Conservation (phyloP, 2,888 invertebrate genomes). For the Eupithecia subfuscata region DNA sequence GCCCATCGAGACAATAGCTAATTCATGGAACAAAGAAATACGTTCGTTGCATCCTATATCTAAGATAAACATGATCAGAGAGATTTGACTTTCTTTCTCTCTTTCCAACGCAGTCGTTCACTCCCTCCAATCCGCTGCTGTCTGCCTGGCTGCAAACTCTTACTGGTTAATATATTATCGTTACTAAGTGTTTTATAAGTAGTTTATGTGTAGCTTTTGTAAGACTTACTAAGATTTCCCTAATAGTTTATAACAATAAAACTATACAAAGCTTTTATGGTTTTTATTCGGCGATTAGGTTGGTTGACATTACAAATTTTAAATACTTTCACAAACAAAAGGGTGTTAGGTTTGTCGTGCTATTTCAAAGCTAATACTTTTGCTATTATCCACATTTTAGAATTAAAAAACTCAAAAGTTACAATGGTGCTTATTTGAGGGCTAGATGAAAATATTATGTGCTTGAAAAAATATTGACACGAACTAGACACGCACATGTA, state of each 20-base stretch:
- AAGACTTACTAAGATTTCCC: constrained; percentile 16
- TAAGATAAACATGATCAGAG: too few relatives aligned
- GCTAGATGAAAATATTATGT: background rate
- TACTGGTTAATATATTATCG: background rate
- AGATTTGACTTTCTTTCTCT: background rate
- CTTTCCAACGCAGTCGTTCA: background rate
- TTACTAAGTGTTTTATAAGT: constrained; percentile 12
- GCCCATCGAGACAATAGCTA: too few relatives aligned
- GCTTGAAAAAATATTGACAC: background rate
- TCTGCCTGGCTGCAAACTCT: constrained; percentile 23
- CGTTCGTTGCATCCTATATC: too few relatives aligned
- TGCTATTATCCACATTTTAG: background rate
- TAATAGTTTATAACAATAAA: constrained; percentile 33
- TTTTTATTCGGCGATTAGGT: constrained; percentile 38
- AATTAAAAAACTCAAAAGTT: background rate
- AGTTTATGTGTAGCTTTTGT: constrained; percentile 19
- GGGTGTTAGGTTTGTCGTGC: background rate
- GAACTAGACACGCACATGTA: background rate
- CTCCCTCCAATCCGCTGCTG: constrained; percentile 15
- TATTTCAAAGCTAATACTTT: background rate
- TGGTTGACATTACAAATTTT: constrained; percentile 26
- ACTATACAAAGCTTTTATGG: constrained; percentile 25
- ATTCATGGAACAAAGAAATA: too few relatives aligned
- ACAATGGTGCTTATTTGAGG: background rate
- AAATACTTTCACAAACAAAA: background rate